These are phyloP conservation scores for Diacarnus erythraeanus DNA, from an alignment of 37 sponge, comb jelly and placozoan genomes.

Conservation along the genomic window DNA sequence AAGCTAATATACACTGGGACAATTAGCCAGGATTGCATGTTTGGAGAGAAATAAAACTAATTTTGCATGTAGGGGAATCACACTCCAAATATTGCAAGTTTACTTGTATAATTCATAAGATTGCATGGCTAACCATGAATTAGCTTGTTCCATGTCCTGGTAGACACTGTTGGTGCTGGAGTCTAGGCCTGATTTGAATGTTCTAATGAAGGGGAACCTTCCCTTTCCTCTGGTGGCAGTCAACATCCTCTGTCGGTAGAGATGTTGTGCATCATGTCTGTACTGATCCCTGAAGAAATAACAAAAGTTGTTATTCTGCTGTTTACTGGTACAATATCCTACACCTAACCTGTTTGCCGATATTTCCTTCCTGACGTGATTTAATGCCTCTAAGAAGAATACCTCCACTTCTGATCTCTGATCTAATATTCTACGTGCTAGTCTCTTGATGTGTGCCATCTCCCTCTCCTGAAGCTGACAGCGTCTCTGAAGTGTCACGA, in stretches of 20 bases:
- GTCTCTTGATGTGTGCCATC: constrained; percentile 70
- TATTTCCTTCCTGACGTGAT: constrained; percentile 74
- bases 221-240: constrained; percentile 70
- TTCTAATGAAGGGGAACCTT: constrained; percentile 76
- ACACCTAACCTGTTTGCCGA: constrained; percentile 36
- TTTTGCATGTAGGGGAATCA: too few species aligned
- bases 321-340: neutral
- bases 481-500: constrained; percentile 28
- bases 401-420: constrained; percentile 89
- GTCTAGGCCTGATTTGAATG: constrained; percentile 56
- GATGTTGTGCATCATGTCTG: constrained; percentile 56
- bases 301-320: neutral
- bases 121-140: constrained; percentile 53
- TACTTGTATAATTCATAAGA: too few species aligned
- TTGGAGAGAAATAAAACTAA: too few species aligned
- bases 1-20: too few species aligned
- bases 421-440: constrained; percentile 76
- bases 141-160: constrained; percentile 73
- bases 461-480: constrained; percentile 57
- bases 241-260: constrained; percentile 62
- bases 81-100: too few species aligned
- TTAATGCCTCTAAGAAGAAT: constrained; percentile 90
- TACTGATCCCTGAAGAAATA: constrained; percentile 63
- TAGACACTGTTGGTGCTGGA: constrained; percentile 89
- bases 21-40: too few species aligned